These are phyloP conservation scores for Tipula helvola DNA, from an alignment of 2,888 invertebrate genomes.

Conservation along the genomic window DNA sequence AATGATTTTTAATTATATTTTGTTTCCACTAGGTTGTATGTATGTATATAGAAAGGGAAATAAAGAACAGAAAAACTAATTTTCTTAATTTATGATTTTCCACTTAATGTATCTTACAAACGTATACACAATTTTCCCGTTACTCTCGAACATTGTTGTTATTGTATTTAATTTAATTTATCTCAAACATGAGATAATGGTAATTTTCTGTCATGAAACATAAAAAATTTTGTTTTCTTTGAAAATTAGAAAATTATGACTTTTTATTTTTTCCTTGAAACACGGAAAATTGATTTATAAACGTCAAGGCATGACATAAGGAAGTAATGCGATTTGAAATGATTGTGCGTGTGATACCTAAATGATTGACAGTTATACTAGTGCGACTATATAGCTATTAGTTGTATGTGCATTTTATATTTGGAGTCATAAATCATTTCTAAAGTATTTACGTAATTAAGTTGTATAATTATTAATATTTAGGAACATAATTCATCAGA, in stretches of 20 bases:
- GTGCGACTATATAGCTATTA: neutral
- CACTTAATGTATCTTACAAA: neutral
- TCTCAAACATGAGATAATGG: neutral
- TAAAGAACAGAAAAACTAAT: neutral
- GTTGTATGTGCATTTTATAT: neutral
- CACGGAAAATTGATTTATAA: neutral
- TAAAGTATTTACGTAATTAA: neutral
- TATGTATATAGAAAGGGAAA: too few species aligned
- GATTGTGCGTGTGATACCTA: neutral
- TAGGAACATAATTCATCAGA: neutral
- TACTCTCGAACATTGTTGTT: neutral
- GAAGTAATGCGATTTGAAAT: neutral
- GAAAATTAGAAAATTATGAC: slow-evolving; percentile 4
- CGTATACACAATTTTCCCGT: neutral
- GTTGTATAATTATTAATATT: neutral
- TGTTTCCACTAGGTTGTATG: neutral
- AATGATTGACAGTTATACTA: neutral
- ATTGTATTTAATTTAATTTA: neutral
- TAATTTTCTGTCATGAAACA: neutral
- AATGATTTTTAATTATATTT: neutral
- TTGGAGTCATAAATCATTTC: neutral
- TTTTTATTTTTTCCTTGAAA: neutral
- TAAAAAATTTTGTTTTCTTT: neutral
- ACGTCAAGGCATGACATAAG: neutral
- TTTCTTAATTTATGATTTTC: slow-evolving; percentile 4